Evolutionary conservation across 1,140 invertebrate genomes (phyloP), one percentile per base, ranked within the genome.

Genomic region (Bombus superbus): DNA sequence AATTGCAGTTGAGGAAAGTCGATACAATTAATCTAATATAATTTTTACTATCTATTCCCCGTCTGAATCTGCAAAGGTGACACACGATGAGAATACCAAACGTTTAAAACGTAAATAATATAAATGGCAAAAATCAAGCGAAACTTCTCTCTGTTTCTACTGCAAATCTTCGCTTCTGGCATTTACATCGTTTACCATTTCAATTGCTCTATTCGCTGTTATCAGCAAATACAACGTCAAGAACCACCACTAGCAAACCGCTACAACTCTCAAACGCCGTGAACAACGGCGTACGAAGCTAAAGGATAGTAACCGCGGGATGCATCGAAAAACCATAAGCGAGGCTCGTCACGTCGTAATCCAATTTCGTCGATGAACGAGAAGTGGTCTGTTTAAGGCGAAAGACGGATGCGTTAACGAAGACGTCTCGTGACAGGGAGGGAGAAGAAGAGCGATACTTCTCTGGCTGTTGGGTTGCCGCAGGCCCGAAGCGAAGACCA

Each of bases 281-380:
- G 10, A 35, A 68, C 18, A 68, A 38, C 64, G 15, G 8, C 32
- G 18, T 18, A 38, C 15, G 32, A 28, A 13, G 59, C 3, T 8
- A 77, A 42, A n/a, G 57, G 35, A 6, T 40, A 69, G 8, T 5
- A 59, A 59, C 47, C 15, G n/a, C 76, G 22, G 40, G 64, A 47
- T 47, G 22, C 32, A 64, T 79, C 25, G 32, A 35, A 68, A 62
- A 79, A 47, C 42, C 40, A 68, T 79, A 68, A 79, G 38, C 77
- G n/a, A 68, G 4, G 62, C 62, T 66, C 62, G 62, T 79, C 77
- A 68, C 77, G 62, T 79, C 40, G 40, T 68, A 79, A 79, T 68
- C 77, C 42, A 79, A 68, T 79, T 79, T 32, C 62, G 42, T 25
- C 62, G 40, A 77, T 64, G 40, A 78, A 66, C 62, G n/a, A 18